phyloP scores from a whole-genome alignment of 2,113 vertebrate species.

The Thalassoma bifasciatum region DNA sequence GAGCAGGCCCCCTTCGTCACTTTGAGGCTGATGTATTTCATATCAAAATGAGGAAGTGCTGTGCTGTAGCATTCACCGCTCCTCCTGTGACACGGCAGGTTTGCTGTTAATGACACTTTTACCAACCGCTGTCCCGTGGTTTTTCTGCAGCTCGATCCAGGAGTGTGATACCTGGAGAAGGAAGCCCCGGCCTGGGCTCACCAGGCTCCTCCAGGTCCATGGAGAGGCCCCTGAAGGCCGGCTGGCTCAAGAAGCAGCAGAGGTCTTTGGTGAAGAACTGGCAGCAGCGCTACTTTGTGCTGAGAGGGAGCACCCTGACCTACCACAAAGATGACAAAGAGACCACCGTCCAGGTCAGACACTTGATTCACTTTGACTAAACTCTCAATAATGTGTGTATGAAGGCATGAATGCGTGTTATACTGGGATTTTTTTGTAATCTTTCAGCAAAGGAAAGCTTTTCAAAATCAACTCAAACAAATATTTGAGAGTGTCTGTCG shows the following conservation, averaged over 20 bases:
- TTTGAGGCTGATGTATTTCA: conserved; percentile 47
- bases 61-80: conserved; percentile 11
- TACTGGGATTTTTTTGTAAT: not conserved
- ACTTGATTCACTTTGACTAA: not conserved
- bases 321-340: conserved; percentile 96
- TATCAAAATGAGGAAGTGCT: conserved; percentile 65
- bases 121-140: conserved; percentile 24
- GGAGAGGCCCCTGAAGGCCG: conserved; percentile 90
- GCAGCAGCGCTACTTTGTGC: conserved; percentile 93
- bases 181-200: conserved; percentile 42
- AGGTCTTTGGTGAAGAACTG: conserved; percentile 95
- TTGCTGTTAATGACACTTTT: conserved; percentile 11
- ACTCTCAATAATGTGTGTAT: not conserved
- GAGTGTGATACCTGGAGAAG: conserved; percentile 89
- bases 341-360: conserved; percentile 86
- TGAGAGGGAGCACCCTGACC: conserved; percentile 87
- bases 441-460: not conserved
- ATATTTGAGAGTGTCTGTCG: not conserved
- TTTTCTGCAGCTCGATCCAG: conserved; percentile 86
- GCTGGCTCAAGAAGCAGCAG: conserved; percentile 97
- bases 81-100: conserved; percentile 4
- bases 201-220: conserved; percentile 69
- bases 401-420: not conserved
- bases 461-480: not conserved
- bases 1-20: conserved; percentile 8